Base-by-base conservation (phyloP, 2,888 invertebrate species). In the Calameuta pallipes region DNA sequence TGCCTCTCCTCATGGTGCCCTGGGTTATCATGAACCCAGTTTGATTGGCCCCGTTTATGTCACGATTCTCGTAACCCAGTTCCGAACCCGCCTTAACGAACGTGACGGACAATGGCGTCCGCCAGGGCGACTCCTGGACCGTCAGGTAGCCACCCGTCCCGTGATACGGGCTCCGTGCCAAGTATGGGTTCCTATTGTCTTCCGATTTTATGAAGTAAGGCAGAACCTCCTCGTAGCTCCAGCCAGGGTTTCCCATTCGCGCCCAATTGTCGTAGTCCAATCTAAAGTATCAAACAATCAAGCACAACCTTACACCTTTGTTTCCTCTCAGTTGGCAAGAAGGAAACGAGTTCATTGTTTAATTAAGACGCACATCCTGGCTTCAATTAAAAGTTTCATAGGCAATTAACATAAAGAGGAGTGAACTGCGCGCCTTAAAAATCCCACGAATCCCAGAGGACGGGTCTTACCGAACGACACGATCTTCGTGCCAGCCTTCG, bases 11-110 rank as follows among this genome's bases (percentile, higher is more conserved):
- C 80, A 97, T 95, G 0, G 97, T 97, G 15, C 96, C 96, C 91
- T 97, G 97, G 1, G 97, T 95, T 81, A 97, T 89, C 96, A 97
- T 97, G 85, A 97, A 97, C 33, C 97, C 97, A 0, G 96, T 96
- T 90, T 97, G 97, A 85, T 94, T 94, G 82, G 94, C 96, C 2
- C 97, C 97, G 89, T 97, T 97, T 82, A 96, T 94, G 87, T 97
- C 97, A 34, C 96, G 94, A 84, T 95, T 94, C 73, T 95, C 94
- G 88, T 97, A 97, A 36, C 97, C 98, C 83, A 97, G 92, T 91
- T 97, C 97, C 87, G 93, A 93, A 36, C 97, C 97, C 0, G 96
- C 97, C 92, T 96, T 95, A 3, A 97, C 92, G 85, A 97, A 97
- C 0, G 97, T 95, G n/a, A 96, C 93, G 0, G 97, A 95, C 36